These are phyloP conservation scores for Leucopsar rothschildi DNA, from an alignment of 2,113 vertebrate species.

Conservation along the genomic window DNA sequence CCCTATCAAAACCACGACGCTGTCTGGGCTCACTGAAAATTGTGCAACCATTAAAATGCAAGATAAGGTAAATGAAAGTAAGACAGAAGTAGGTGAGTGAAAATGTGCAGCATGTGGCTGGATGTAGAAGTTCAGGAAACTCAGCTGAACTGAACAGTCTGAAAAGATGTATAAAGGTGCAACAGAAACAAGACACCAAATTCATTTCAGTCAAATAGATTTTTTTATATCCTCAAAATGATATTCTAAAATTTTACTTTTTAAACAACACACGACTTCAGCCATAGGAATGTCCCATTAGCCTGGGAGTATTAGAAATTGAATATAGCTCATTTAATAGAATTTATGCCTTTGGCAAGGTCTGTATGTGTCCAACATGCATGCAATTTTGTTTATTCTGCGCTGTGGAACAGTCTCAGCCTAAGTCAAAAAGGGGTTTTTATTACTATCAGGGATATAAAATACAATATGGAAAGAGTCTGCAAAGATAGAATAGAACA, in stretches of 20 bases:
- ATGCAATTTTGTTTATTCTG: not conserved
- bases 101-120: not conserved
- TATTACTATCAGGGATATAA: not conserved
- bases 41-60: not conserved
- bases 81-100: not conserved
- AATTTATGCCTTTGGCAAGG: not conserved
- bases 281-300: not conserved
- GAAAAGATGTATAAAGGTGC: not conserved
- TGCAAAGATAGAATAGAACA: not conserved
- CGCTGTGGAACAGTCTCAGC: not conserved
- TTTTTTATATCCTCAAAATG: not conserved
- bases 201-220: not conserved
- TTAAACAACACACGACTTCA: not conserved
- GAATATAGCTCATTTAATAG: not conserved
- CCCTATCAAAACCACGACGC: not conserved
- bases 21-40: not conserved
- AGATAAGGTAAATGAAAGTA: not conserved
- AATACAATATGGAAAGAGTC: not conserved
- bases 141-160: not conserved
- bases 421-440: not conserved
- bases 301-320: not conserved
- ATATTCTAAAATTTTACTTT: not conserved
- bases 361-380: accelerated
- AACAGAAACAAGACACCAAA: not conserved
- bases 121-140: not conserved